A percentile compares a stretch with the other conserved stretches of the same genome.
Conservation (phyloP, 2,113 vertebrate genomes). For the Sula dactylatra region DNA sequence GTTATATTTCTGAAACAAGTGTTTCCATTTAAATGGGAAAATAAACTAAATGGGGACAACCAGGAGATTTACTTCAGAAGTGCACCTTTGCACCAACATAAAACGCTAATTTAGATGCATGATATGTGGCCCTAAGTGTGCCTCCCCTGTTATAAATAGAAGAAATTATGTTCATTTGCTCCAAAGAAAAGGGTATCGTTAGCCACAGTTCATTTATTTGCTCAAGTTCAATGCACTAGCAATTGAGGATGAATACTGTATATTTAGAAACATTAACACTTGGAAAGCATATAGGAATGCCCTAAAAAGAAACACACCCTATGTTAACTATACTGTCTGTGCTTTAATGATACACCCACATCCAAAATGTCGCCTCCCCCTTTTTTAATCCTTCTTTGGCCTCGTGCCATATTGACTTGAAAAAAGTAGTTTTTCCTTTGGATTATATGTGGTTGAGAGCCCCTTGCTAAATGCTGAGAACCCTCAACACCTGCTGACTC, state of each 20-base stretch:
- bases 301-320: conserved; percentile 44
- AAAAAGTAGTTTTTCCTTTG: conserved; percentile 15
- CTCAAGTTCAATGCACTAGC: background rate
- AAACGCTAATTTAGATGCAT: background rate
- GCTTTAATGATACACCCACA: conserved; percentile 52
- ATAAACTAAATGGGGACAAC: background rate
- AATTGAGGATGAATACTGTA: background rate
- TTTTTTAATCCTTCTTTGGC: conserved; percentile 44
- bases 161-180: background rate
- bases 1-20: background rate
- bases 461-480: conserved; percentile 15
- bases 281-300: conserved; percentile 25
- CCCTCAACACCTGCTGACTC: conserved; percentile 39
- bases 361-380: conserved; percentile 50
- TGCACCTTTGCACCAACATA: background rate
- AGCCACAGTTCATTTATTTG: background rate
- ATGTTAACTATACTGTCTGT: conserved; percentile 44
- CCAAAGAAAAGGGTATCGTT: background rate
- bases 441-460: background rate
- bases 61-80: background rate
- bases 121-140: background rate
- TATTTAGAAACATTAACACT: conserved; percentile 36
- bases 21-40: background rate
- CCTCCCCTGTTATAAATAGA: background rate
- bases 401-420: background rate